Evolutionary conservation across 2,888 invertebrate genomes (phyloP), one percentile per base, ranked within the genome.

Genomic region (Troides aeacus): DNA sequence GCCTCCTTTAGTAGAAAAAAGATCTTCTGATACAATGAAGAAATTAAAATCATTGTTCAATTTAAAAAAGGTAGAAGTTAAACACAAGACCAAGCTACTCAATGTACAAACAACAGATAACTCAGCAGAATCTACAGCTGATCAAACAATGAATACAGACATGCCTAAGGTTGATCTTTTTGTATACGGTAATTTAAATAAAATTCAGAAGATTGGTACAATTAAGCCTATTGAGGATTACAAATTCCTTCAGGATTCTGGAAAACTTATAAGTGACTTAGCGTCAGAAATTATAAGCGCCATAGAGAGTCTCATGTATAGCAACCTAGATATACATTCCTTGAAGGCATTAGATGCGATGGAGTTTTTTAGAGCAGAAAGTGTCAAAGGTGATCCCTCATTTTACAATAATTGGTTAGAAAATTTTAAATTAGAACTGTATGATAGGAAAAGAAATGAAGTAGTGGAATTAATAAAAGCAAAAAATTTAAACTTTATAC

Each of bases 141-240:
- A 68, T 71, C 64, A 71, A 65, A 17, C 30, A 46, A 24, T 64
- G 61, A 77, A 76, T 71, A 74, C 75, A 63, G 78, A 81, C 61
- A 77, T 86, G 71, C 86, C 86, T 18, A 86, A 84, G 76, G 77
- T 90, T 61, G 74, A 84, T 53, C 23, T 70, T 17, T 53, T 42
- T 30, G 72, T 89, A 57, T 82, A 85, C 63, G 68, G 71, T 64
- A 77, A 78, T 74, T 60, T 71, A 64, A 74, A 75, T 67, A 75
- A 78, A 66, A 76, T 83, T n/a, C 81, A 75, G 46, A 83, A 77
- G 66, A 93, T 96, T 66, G 94, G 95, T 0, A 93, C 94, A 10
- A 80, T 93, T 2, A 93, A 93, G 46, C 96, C 96, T 0, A 89
- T 93, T 6, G 90, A 91, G 67, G 95, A 96, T 80, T 96, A 94